Evolutionary conservation across 2,888 invertebrate genomes (phyloP).

Genomic region (Megalurothrips usitatus): DNA sequence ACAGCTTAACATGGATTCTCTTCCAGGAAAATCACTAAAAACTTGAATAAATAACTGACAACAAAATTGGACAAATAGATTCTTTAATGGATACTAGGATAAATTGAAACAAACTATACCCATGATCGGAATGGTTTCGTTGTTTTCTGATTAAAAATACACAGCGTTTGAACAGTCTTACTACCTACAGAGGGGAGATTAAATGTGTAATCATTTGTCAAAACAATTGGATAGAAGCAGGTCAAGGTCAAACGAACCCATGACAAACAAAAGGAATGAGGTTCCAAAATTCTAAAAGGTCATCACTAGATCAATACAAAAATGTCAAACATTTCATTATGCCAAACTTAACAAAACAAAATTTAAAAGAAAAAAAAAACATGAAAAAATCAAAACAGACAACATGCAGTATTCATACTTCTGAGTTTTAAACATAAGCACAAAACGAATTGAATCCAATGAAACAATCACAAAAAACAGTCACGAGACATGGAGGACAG

Average conservation of each 20-base stretch:
- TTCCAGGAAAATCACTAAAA: neutral
- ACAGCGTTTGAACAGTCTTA: slow-evolving; percentile 10
- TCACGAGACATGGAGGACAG: neutral
- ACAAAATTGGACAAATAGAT: neutral
- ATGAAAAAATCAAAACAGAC: too few relatives aligned
- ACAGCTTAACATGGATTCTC: slow-evolving; percentile 17
- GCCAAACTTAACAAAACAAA: too few relatives aligned
- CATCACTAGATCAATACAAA: neutral
- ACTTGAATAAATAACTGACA: slow-evolving; percentile 6
- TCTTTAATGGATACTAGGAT: too few relatives aligned
- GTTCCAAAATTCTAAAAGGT: neutral
- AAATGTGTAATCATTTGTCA: neutral
- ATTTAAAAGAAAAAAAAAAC: too few relatives aligned
- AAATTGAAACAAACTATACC: neutral
- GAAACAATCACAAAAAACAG: neutral
- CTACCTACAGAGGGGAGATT: neutral
- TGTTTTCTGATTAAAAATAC: neutral
- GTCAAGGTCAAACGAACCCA: neutral
- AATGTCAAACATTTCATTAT: too few relatives aligned
- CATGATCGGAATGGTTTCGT: neutral
- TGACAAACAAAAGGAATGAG: neutral
- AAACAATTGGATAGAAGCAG: neutral
- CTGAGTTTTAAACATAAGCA: neutral
- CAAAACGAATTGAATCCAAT: neutral
- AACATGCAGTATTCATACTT: neutral